Evolutionary conservation across 37 sponge, comb jelly and placozoan species (phyloP).

Genomic region (Spongilla lacustris): DNA sequence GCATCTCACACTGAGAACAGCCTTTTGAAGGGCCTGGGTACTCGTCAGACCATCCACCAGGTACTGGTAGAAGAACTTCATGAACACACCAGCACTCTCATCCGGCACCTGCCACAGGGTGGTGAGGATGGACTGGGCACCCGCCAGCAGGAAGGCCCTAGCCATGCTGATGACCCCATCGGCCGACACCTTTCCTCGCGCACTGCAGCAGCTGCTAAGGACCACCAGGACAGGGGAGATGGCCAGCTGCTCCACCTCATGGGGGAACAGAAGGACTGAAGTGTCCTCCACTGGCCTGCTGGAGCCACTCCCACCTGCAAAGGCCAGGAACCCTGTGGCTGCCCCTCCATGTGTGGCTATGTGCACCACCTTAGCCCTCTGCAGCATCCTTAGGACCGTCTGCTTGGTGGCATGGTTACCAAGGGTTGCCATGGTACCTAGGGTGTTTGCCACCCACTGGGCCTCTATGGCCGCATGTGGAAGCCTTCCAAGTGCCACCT

Average conservation of each 20-base stretch:
- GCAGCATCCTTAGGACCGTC: constrained; percentile 23
- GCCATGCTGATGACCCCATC: constrained; percentile 74
- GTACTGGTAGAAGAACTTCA: constrained; percentile 72
- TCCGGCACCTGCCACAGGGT: constrained; percentile 74
- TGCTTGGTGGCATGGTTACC: constrained; percentile 56
- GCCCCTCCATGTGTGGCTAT: constrained; percentile 63
- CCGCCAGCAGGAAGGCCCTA: constrained; percentile 68
- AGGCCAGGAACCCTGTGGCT: constrained; percentile 53
- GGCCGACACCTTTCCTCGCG: constrained; percentile 32
- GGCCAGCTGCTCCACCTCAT: constrained; percentile 58
- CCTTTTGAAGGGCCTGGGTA: constrained; percentile 59
- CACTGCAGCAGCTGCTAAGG: constrained; percentile 62
- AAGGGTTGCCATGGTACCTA: constrained; percentile 38
- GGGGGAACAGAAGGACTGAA: constrained; percentile 38
- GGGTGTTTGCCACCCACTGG: constrained; percentile 31
- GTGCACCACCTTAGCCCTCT: constrained; percentile 56
- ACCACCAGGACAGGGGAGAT: constrained; percentile 67
- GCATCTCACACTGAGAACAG: constrained; percentile 61
- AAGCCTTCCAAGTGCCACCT: constrained; percentile 41
- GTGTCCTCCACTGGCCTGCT: constrained; percentile 28
- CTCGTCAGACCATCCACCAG: constrained; percentile 47
- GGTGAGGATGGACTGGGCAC: constrained; percentile 72
- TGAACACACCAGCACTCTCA: constrained; percentile 66
- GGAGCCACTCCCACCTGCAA: constrained; percentile 11
- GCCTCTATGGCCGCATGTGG: constrained; percentile 57